These are phyloP conservation scores for Ceratosolen solmsi DNA, from an alignment of 1,140 invertebrate genomes.

Conservation along the genomic window DNA sequence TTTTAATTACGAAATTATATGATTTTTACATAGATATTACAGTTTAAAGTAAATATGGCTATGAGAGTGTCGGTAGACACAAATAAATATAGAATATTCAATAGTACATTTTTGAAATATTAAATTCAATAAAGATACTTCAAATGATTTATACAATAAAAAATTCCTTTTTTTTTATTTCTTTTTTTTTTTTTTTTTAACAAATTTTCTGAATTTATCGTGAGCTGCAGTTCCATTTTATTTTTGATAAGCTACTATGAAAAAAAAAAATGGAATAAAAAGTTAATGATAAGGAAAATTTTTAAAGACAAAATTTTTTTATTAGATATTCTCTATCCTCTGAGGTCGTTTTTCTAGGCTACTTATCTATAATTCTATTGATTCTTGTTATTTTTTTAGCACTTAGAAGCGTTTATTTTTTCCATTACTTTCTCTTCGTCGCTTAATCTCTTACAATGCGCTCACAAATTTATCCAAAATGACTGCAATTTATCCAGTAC, in stretches of 20 bases:
- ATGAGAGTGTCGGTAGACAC: too few relatives aligned
- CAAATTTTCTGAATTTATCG: not conserved
- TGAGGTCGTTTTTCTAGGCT: not conserved
- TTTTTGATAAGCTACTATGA: too few relatives aligned
- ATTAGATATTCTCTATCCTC: constrained; percentile 20
- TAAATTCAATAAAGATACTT: not conserved
- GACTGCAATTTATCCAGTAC: too few relatives aligned
- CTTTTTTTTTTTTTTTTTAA: too few relatives aligned
- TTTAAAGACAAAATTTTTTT: constrained; percentile 25
- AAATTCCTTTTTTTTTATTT: too few relatives aligned
- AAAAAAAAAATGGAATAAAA: too few relatives aligned
- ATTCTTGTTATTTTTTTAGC: constrained; percentile 16
- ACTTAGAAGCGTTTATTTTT: not conserved
- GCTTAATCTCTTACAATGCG: not conserved
- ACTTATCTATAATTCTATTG: constrained; percentile 10
- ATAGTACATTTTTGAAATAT: not conserved
- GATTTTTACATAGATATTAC: too few relatives aligned
- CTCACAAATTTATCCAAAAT: not conserved
- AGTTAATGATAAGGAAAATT: not conserved
- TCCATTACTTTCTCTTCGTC: not conserved
- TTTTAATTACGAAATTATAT: too few relatives aligned
- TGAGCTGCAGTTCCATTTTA: not conserved
- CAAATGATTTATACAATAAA: not conserved
- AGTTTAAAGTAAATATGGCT: too few relatives aligned
- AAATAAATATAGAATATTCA: too few relatives aligned